Conservation (phyloP, 2,888 invertebrate species). For the Buathra laborator region DNA sequence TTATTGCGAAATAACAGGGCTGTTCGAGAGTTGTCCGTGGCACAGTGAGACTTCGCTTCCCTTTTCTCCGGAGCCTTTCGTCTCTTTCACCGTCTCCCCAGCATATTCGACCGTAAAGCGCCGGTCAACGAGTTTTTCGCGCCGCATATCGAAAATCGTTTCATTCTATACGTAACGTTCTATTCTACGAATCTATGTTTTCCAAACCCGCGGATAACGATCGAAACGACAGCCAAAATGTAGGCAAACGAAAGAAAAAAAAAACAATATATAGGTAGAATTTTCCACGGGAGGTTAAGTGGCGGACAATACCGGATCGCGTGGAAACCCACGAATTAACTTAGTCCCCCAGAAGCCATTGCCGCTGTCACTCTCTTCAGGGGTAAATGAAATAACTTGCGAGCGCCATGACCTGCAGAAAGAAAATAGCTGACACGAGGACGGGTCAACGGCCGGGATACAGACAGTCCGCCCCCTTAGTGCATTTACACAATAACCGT, state of each 20-base stretch:
- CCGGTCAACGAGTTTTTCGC: background rate
- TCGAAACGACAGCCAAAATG: background rate
- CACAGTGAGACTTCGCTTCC: slow-evolving; percentile 49
- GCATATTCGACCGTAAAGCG: background rate
- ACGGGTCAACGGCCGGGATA: slow-evolving; percentile 60
- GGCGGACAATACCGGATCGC: slow-evolving; percentile 72
- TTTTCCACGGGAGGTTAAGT: slow-evolving; percentile 63
- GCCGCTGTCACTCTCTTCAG: slow-evolving; percentile 6
- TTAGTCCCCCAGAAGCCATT: slow-evolving; percentile 19
- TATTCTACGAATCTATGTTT: no score
- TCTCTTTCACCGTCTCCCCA: slow-evolving; percentile 4
- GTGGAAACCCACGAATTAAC: slow-evolving; percentile 77
- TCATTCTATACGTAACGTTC: background rate
- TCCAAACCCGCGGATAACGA: background rate
- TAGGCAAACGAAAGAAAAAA: slow-evolving; percentile 68
- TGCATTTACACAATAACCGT: background rate
- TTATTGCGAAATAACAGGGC: slow-evolving; percentile 81
- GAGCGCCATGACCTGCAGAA: slow-evolving; percentile 62
- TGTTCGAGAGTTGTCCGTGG: slow-evolving; percentile 67
- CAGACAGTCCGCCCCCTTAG: background rate
- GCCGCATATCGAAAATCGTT: background rate
- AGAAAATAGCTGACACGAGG: slow-evolving; percentile 43
- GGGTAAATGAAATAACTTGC: slow-evolving; percentile 17
- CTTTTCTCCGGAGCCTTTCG: slow-evolving; percentile 31
- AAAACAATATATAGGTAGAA: slow-evolving; percentile 4